Conservation (phyloP, 2,113 vertebrate species). For the Peromyscus leucopus region DNA sequence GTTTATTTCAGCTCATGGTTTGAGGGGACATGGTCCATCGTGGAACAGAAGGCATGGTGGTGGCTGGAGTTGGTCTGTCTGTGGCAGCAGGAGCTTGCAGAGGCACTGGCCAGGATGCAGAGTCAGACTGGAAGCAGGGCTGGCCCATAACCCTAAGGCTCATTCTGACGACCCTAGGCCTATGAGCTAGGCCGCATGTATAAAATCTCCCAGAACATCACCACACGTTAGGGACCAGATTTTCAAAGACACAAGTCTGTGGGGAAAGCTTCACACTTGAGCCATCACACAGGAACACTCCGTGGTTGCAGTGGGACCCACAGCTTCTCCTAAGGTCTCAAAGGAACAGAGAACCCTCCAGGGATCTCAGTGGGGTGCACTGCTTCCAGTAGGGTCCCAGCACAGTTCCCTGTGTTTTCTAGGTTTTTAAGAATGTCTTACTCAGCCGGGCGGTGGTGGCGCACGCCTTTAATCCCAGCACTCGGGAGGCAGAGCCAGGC, state of each 20-base stretch:
- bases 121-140: neutral
- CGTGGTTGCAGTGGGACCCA: neutral
- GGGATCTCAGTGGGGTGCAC: neutral
- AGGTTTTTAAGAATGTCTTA: neutral
- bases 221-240: neutral
- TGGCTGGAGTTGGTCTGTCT: neutral
- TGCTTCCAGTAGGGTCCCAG: neutral
- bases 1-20: neutral
- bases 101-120: neutral
- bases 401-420: neutral
- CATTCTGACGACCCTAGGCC: neutral
- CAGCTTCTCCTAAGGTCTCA: neutral
- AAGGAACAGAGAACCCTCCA: neutral
- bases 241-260: neutral
- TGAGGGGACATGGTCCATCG: neutral
- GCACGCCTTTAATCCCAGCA: too few species aligned
- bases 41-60: too few species aligned
- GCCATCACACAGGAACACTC: neutral
- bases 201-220: neutral
- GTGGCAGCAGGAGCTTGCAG: neutral
- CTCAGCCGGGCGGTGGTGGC: too few species aligned
- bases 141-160: neutral
- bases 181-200: too few species aligned
- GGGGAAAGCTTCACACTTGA: neutral
- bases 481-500: too few species aligned